A percentile compares a stretch with the other conserved stretches of the same genome.
Evolutionary conservation across 2,888 invertebrate species (phyloP).

Genomic region (Lapara coniferarum): DNA sequence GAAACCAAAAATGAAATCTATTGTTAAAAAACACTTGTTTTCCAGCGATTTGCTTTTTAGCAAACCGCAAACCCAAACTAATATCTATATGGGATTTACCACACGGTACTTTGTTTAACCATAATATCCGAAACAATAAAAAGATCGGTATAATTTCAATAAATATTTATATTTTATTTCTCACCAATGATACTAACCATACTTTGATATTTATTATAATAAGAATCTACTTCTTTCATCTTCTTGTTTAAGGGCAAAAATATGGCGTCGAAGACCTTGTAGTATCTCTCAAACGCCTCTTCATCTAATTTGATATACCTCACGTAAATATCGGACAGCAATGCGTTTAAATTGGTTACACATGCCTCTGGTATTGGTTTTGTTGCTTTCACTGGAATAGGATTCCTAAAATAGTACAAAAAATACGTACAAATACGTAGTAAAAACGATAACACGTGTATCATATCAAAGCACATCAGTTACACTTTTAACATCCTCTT

Average conservation of each 20-base stretch:
- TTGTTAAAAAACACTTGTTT: too few species aligned
- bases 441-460: not conserved
- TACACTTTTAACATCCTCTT: too few species aligned
- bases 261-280: constrained; percentile 57
- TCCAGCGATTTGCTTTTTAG: too few species aligned
- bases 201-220: constrained; percentile 63
- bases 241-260: constrained; percentile 55
- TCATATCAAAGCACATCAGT: too few species aligned
- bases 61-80: too few species aligned
- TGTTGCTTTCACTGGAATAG: constrained; percentile 22
- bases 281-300: constrained; percentile 57
- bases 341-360: constrained; percentile 57
- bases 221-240: constrained; percentile 66
- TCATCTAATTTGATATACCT: constrained; percentile 55
- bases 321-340: constrained; percentile 60
- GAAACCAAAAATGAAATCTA: too few species aligned
- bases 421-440: not conserved
- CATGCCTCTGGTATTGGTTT: constrained; percentile 43
- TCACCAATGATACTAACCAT: constrained; percentile 49
- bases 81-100: too few species aligned
- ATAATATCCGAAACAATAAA: too few species aligned
- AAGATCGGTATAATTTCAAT: too few species aligned
- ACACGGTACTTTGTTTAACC: too few species aligned
- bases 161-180: too few species aligned
- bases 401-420: constrained; percentile 28